Evolutionary conservation across 2,888 invertebrate species (phyloP).

Genomic region (Tuta absoluta): DNA sequence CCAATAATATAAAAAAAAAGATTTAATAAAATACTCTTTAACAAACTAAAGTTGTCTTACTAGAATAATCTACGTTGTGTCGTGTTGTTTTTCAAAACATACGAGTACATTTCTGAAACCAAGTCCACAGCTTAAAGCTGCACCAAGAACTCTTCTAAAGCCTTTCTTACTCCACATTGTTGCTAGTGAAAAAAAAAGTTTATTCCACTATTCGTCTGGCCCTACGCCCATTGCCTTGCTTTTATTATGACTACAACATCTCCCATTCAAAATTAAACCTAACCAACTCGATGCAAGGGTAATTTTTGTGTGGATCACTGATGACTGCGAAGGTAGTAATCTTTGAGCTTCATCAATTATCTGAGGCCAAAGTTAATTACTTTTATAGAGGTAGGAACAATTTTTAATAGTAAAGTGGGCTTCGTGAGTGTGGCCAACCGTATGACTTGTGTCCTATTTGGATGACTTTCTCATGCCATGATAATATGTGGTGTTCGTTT

Average conservation of each 20-base stretch:
- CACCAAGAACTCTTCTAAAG: background rate
- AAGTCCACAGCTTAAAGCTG: background rate
- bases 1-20: too few species aligned
- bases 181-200: slow-evolving; percentile 56
- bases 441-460: background rate
- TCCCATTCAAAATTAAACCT: slow-evolving; percentile 36
- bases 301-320: slow-evolving; percentile 33
- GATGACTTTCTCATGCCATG: background rate
- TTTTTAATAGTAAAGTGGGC: slow-evolving; percentile 55
- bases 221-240: slow-evolving; percentile 67
- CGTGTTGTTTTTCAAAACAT: too few species aligned
- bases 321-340: slow-evolving; percentile 66
- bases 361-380: slow-evolving; percentile 78
- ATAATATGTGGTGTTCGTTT: background rate
- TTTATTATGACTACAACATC: slow-evolving; percentile 56
- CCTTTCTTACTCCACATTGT: slow-evolving; percentile 11
- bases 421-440: slow-evolving; percentile 40
- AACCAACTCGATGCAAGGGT: slow-evolving; percentile 37
- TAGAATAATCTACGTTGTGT: too few species aligned
- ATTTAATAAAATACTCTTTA: too few species aligned
- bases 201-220: slow-evolving; percentile 62
- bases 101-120: too few species aligned
- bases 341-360: slow-evolving; percentile 80
- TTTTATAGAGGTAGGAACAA: slow-evolving; percentile 73
- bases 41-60: too few species aligned